phyloP scores from a whole-genome alignment of 2,888 invertebrate genomes.

The Melinopterus prodromus region DNA sequence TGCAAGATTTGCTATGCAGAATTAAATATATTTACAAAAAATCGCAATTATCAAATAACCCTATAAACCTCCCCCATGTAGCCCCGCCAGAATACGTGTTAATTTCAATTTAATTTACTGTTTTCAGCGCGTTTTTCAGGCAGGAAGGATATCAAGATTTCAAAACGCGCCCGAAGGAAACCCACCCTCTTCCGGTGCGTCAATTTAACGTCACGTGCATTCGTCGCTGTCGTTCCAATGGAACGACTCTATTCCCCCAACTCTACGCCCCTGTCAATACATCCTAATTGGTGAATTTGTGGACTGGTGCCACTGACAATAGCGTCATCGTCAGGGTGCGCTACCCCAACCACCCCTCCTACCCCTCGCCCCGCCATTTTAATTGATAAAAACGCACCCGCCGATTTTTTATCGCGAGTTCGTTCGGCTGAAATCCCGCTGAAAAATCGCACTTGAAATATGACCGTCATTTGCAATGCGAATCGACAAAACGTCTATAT shows the following conservation, averaged over 20 bases:
- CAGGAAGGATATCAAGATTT: no score
- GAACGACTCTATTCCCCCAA: background rate
- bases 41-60: no score
- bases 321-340: background rate
- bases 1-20: no score
- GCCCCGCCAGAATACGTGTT: no score
- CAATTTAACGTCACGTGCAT: background rate
- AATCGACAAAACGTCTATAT: background rate
- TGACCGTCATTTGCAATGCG: background rate
- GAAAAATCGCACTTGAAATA: background rate
- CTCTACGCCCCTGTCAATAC: background rate
- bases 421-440: background rate
- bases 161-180: background rate
- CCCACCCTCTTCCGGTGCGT: background rate
- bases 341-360: background rate
- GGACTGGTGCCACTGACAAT: background rate
- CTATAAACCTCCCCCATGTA: no score
- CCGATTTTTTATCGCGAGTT: background rate
- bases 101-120: no score
- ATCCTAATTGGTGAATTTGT: conserved; percentile 4
- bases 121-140: no score
- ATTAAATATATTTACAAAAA: no score
- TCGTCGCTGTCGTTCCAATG: background rate
- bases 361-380: background rate
- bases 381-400: no score